A percentile compares a stretch with the other conserved stretches of the same genome.
These are phyloP conservation scores for Plutella xylostella DNA, from an alignment of 2,888 invertebrate genomes.

Conservation along the genomic window DNA sequence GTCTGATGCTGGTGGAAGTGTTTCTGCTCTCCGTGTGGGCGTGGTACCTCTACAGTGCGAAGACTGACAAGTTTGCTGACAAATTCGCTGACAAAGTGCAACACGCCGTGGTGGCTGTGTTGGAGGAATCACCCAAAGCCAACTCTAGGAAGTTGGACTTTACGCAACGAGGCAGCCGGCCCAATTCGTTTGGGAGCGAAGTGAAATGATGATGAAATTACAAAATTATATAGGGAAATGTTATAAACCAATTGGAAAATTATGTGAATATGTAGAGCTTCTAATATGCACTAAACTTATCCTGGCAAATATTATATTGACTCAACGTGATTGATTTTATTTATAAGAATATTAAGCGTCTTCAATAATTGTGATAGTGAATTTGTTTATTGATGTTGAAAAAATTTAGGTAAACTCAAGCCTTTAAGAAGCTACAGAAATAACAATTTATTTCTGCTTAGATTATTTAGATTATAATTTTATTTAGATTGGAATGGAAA, in stretches of 20 bases:
- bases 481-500: too few species aligned
- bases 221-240: too few species aligned
- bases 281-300: neutral
- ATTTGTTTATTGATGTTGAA: too few species aligned
- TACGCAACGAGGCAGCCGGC: constrained; percentile 29
- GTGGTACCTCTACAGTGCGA: constrained; percentile 69
- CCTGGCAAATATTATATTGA: neutral
- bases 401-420: too few species aligned
- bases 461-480: too few species aligned
- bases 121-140: constrained; percentile 35
- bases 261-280: neutral
- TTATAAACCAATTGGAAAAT: too few species aligned
- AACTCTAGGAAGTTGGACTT: constrained; percentile 10
- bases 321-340: too few species aligned
- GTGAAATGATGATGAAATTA: neutral
- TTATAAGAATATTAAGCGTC: too few species aligned
- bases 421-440: too few species aligned
- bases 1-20: constrained; percentile 77
- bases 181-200: constrained; percentile 25
- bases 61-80: constrained; percentile 35
- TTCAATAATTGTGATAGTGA: too few species aligned
- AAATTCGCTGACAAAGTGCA: constrained; percentile 34
- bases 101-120: constrained; percentile 40
- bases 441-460: too few species aligned
- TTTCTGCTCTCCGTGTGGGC: constrained; percentile 73